Conservation (phyloP, 2,888 invertebrate genomes). For the Melanchra persicariae region DNA sequence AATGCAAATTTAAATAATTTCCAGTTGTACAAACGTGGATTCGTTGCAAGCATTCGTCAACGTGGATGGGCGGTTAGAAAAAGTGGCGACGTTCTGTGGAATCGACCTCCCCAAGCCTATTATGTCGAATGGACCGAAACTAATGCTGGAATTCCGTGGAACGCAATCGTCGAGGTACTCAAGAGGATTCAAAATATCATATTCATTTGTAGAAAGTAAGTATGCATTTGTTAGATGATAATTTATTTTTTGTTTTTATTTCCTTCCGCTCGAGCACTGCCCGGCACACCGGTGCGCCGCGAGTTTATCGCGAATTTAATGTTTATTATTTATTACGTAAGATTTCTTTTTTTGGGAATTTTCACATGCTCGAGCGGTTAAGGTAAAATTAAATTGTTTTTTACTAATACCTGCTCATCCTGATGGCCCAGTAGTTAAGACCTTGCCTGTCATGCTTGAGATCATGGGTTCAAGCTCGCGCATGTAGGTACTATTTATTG, state of each 20-base stretch:
- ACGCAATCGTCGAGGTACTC: conserved; percentile 94
- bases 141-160: conserved; percentile 96
- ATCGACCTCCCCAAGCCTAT: conserved; percentile 95
- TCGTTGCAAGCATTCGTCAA: conserved; percentile 95
- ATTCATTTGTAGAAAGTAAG: conserved; percentile 97
- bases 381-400: too few species aligned
- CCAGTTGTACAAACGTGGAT: conserved; percentile 95
- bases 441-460: too few species aligned
- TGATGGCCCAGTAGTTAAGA: too few species aligned
- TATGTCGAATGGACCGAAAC: conserved; percentile 97
- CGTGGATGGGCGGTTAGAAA: conserved; percentile 95
- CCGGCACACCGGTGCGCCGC: too few species aligned
- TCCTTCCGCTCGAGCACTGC: too few species aligned
- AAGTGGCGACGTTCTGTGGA: conserved; percentile 97
- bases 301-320: too few species aligned
- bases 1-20: conserved; percentile 69
- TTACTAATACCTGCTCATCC: too few species aligned
- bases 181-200: conserved; percentile 96
- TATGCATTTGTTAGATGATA: conserved; percentile 57
- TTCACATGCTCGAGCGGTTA: too few species aligned
- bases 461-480: too few species aligned
- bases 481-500: too few species aligned
- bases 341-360: too few species aligned
- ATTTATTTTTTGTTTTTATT: neutral
- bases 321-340: too few species aligned